Percentiles rank a stretch among this genome's conserved stretches.
Evolutionary conservation across 2,797 vertebrate species (phyloP).

Genomic region (Lagodon rhomboides): DNA sequence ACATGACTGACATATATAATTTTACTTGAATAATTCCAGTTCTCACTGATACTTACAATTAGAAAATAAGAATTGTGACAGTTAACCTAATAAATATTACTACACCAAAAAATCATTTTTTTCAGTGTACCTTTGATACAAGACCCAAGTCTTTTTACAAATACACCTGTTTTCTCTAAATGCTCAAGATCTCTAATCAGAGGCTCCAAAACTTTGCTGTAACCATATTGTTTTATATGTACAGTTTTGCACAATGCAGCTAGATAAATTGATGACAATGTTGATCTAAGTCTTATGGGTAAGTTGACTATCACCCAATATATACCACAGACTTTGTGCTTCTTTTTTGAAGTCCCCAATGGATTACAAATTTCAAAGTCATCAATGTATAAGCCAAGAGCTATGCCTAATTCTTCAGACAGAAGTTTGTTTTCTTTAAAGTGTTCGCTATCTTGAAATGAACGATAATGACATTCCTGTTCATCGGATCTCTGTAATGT

Average conservation of each 20-base stretch:
- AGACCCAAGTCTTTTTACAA: conserved; percentile 37
- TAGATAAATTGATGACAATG: conserved; percentile 26
- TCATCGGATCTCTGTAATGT: not conserved
- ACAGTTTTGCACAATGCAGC: not conserved
- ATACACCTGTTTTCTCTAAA: conserved; percentile 5
- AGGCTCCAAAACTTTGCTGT: conserved; percentile 13
- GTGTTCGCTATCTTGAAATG: conserved; percentile 43
- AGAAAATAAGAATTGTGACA: too few relatives aligned
- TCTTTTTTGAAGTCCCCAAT: conserved; percentile 42
- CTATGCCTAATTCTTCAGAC: not conserved
- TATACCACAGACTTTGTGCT: conserved; percentile 40
- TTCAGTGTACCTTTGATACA: conserved; percentile 38
- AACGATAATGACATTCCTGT: conserved; percentile 9
- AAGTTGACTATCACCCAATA: conserved; percentile 55
- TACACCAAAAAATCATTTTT: too few relatives aligned
- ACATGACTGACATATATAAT: too few relatives aligned
- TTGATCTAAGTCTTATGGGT: conserved; percentile 21
- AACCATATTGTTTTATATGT: conserved; percentile 19
- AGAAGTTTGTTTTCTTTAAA: conserved; percentile 37
- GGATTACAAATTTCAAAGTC: conserved; percentile 47
- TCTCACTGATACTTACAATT: too few relatives aligned
- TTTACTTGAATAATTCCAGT: too few relatives aligned
- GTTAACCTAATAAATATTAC: too few relatives aligned
- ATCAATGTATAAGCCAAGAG: conserved; percentile 8
- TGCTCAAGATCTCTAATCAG: conserved; percentile 3